Conservation (phyloP, 2,888 invertebrate species). For the Acanthococcus lagerstroemiae region DNA sequence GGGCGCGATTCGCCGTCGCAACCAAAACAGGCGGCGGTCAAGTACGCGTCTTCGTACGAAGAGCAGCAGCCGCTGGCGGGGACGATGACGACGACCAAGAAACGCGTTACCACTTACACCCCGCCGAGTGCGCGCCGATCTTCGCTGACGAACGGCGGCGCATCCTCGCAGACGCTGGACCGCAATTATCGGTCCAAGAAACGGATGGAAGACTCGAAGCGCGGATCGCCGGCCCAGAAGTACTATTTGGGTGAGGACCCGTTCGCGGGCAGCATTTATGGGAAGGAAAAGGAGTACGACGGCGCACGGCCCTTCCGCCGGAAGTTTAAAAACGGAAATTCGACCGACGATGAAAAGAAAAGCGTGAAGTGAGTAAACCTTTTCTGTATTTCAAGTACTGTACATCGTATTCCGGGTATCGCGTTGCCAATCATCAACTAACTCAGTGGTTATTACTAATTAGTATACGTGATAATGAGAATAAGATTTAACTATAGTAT, state of each 20-base stretch:
- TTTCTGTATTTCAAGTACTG: no score
- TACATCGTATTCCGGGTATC: no score
- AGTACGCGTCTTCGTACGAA: slow-evolving; percentile 7
- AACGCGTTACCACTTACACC: slow-evolving; percentile 48
- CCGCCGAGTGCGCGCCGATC: slow-evolving; percentile 38
- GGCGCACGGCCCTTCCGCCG: slow-evolving; percentile 44
- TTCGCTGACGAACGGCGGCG: slow-evolving; percentile 30
- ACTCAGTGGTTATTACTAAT: no score
- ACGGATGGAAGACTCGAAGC: neutral
- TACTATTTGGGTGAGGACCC: slow-evolving; percentile 82
- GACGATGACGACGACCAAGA: slow-evolving; percentile 43
- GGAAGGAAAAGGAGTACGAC: slow-evolving; percentile 74
- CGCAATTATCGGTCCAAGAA: slow-evolving; percentile 30
- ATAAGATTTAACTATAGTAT: no score
- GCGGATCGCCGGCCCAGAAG: slow-evolving; percentile 48
- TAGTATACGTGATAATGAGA: no score
- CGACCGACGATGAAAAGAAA: slow-evolving; percentile 8
- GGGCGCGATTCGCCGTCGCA: slow-evolving; percentile 33
- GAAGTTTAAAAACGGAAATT: slow-evolving; percentile 27
- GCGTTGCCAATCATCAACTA: no score
- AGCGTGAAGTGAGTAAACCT: slow-evolving; percentile 21
- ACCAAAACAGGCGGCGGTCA: slow-evolving; percentile 45
- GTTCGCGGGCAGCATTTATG: slow-evolving; percentile 70
- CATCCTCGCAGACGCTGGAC: slow-evolving; percentile 33
- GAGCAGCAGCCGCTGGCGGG: slow-evolving; percentile 44